phyloP scores from a whole-genome alignment of 2,797 vertebrate species.

The Cuculus canorus region DNA sequence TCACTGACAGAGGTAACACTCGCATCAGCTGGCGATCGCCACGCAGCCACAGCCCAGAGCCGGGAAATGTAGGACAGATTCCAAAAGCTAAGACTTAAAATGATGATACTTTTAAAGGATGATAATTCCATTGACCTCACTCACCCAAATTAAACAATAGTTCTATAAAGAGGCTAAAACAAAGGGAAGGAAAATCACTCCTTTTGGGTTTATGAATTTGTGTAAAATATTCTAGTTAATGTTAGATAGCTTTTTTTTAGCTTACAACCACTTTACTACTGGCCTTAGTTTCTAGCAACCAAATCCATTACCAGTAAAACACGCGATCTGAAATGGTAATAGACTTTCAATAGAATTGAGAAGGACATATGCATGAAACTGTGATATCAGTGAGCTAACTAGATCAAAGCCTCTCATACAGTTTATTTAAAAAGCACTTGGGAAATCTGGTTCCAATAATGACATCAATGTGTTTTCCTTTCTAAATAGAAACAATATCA shows the following conservation, averaged over 20 bases:
- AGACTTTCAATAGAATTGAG: neutral
- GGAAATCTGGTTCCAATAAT: slow-evolving; percentile 62
- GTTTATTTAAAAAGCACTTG: slow-evolving; percentile 67
- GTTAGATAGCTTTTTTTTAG: neutral
- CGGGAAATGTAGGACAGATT: neutral
- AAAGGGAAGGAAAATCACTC: neutral
- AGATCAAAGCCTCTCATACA: slow-evolving; percentile 65
- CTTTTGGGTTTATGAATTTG: neutral
- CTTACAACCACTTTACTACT: neutral
- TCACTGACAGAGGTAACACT: neutral
- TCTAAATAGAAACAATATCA: slow-evolving; percentile 52
- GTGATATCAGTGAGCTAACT: slow-evolving; percentile 20
- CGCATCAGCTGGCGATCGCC: fast-evolving
- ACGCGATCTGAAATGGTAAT: neutral
- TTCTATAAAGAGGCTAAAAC: neutral
- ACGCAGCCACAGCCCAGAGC: neutral
- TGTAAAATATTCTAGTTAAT: neutral
- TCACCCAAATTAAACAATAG: neutral
- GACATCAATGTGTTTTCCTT: slow-evolving; percentile 55
- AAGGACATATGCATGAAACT: neutral
- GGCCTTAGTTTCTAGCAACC: neutral
- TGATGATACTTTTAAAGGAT: neutral
- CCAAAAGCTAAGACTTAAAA: neutral
- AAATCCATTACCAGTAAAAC: neutral
- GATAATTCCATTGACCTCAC: neutral